phyloP scores from a whole-genome alignment of 2,113 vertebrate genomes.

The Pelusios castaneus region DNA sequence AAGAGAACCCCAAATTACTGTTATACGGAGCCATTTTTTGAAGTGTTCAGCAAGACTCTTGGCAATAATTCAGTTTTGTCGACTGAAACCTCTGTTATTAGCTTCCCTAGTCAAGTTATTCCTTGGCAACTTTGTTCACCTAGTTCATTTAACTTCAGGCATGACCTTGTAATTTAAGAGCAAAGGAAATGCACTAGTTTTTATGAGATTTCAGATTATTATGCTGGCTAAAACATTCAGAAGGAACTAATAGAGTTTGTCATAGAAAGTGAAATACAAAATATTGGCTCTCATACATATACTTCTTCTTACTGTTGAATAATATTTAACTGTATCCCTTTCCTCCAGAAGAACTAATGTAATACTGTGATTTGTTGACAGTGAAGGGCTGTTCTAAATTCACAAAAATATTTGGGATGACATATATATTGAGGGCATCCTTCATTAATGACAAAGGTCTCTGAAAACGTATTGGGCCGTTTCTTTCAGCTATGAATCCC shows the following conservation, averaged over 20 bases:
- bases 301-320: background rate
- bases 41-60: background rate
- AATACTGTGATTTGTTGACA: background rate
- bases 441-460: background rate
- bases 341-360: background rate
- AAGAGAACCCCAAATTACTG: background rate
- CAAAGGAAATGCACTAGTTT: background rate
- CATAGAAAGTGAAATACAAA: background rate
- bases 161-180: background rate
- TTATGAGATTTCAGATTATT: background rate
- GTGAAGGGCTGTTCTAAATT: background rate
- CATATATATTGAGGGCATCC: background rate
- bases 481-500: background rate
- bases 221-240: background rate
- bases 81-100: background rate
- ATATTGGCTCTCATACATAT: background rate
- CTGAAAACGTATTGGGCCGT: background rate
- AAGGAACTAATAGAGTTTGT: background rate
- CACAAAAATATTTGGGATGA: rapidly evolving
- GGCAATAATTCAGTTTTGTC: background rate
- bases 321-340: background rate
- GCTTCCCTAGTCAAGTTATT: background rate
- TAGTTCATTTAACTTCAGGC: background rate
- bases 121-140: background rate
- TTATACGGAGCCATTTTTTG: background rate